A percentile compares a stretch with the other conserved stretches of the same genome.
These are phyloP conservation scores for Pseudeuparius sepicola DNA, from an alignment of 2,888 invertebrate species.

Conservation along the genomic window DNA sequence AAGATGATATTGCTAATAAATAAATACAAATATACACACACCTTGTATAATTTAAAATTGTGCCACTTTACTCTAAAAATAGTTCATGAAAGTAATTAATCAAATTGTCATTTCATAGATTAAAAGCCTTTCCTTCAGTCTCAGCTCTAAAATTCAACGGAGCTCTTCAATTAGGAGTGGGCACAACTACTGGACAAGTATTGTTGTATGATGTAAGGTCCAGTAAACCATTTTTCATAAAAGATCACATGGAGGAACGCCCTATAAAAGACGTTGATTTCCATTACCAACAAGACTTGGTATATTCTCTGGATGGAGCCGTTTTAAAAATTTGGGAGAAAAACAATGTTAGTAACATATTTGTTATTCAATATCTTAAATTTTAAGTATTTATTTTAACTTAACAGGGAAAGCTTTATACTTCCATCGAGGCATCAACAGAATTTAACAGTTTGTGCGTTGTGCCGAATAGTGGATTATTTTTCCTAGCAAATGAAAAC, in stretches of 20 bases:
- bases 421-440: conserved; percentile 77
- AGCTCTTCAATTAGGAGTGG: conserved; percentile 72
- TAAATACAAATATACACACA: too few species aligned
- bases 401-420: conserved; percentile 80
- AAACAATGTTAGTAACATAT: conserved; percentile 60
- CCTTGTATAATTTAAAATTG: too few species aligned
- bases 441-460: conserved; percentile 87
- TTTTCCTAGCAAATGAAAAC: conserved; percentile 92
- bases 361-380: too few species aligned
- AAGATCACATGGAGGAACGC: conserved; percentile 90
- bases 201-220: conserved; percentile 91
- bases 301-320: conserved; percentile 82
- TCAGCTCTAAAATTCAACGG: conserved; percentile 73
- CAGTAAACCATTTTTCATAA: conserved; percentile 74
- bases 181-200: conserved; percentile 89
- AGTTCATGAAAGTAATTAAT: too few species aligned
- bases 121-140: conserved; percentile 58
- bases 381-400: conserved; percentile 13
- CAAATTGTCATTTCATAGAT: too few species aligned
- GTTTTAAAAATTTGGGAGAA: conserved; percentile 88
- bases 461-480: conserved; percentile 80
- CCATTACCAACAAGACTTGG: conserved; percentile 66
- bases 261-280: conserved; percentile 87
- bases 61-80: too few species aligned
- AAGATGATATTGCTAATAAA: too few species aligned